Conservation (phyloP, 2,113 vertebrate species). For the Cranoglanis bouderius region DNA sequence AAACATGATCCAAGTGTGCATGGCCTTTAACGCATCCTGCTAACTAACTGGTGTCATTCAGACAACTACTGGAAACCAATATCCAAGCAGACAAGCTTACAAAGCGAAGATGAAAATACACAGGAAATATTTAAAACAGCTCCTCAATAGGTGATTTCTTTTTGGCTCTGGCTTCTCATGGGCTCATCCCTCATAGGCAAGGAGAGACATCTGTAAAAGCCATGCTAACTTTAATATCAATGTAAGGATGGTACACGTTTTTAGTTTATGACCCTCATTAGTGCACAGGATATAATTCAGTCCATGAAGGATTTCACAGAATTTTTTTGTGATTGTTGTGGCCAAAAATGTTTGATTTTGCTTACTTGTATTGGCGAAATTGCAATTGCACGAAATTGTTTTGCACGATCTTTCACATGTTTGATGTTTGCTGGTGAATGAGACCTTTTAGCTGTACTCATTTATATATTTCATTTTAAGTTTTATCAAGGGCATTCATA, state of each 20-base stretch:
- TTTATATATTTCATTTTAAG: neutral
- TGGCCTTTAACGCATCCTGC: slow-evolving; percentile 17
- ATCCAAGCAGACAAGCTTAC: neutral
- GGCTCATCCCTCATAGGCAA: neutral
- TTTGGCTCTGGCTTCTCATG: no score
- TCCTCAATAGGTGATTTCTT: neutral
- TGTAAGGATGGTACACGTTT: neutral
- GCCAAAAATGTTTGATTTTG: no score
- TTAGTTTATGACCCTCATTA: neutral
- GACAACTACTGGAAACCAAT: neutral
- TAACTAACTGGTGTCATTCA: neutral
- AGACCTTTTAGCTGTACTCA: no score
- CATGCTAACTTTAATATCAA: neutral
- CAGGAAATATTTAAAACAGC: neutral
- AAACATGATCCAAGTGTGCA: slow-evolving; percentile 14
- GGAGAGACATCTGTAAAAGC: neutral
- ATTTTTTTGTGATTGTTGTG: no score
- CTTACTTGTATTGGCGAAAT: no score
- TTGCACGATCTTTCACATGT: no score
- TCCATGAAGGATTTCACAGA: no score
- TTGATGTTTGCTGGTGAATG: no score
- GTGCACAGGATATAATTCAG: neutral
- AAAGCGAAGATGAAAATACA: neutral
- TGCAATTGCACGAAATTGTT: no score
- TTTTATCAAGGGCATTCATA: neutral